A percentile compares a stretch with the other conserved stretches of the same genome.
These are phyloP conservation scores for Leptopilina clavipes DNA, from an alignment of 1,140 invertebrate genomes.

Conservation along the genomic window DNA sequence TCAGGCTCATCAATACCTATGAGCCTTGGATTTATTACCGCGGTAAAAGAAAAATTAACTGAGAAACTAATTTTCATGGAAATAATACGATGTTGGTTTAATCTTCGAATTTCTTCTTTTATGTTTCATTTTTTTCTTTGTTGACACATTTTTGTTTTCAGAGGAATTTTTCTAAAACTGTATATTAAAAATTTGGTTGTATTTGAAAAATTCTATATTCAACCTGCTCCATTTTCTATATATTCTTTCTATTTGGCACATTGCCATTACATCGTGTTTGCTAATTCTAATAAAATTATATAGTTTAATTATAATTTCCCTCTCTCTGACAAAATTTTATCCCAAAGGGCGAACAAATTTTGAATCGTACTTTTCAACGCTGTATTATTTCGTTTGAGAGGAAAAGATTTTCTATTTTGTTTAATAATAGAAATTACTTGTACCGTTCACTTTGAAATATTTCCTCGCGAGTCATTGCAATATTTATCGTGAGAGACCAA, in stretches of 20 bases:
- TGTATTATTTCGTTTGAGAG: no score
- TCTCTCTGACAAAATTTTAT: not conserved
- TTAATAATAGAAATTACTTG: slow-evolving; percentile 18
- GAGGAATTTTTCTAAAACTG: no score
- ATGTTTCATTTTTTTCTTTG: no score
- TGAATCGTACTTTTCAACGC: no score
- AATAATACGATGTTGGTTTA: no score
- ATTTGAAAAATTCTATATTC: no score
- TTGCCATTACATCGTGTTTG: not conserved
- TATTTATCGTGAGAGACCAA: no score
- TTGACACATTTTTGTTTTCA: no score
- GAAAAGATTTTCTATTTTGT: not conserved
- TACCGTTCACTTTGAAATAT: not conserved
- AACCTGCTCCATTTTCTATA: not conserved
- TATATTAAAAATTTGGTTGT: no score
- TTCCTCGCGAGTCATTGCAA: not conserved
- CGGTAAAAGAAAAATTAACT: not conserved
- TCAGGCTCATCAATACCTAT: not conserved
- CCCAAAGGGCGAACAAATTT: no score
- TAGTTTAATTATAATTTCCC: slow-evolving; percentile 16
- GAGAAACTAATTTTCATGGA: no score
- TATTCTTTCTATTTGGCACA: not conserved
- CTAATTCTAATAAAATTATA: not conserved
- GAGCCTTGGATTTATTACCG: not conserved
- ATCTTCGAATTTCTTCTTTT: no score